Evolutionary conservation across 2,797 vertebrate genomes (phyloP).

Genomic region (Hylomyscus alleni): DNA sequence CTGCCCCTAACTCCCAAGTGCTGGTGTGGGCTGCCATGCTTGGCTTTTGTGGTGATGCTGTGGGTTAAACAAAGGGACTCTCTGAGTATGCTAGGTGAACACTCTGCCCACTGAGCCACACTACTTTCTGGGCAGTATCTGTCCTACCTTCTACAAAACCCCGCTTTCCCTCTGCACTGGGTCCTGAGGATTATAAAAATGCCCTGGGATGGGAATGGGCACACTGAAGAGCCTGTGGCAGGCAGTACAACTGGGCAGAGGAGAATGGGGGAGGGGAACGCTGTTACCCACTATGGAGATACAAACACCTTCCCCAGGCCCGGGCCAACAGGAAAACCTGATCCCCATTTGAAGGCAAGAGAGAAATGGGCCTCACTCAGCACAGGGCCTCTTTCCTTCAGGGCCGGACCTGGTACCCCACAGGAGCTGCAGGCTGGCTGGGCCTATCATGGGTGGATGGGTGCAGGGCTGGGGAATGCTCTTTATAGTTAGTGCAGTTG

Average conservation of each 20-base stretch:
- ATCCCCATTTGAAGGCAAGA: background rate
- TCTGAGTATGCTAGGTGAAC: background rate
- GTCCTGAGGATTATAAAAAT: background rate
- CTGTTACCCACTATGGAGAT: background rate
- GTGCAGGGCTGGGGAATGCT: background rate
- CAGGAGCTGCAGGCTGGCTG: background rate
- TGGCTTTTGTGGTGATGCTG: background rate
- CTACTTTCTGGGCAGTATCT: background rate
- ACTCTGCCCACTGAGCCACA: background rate
- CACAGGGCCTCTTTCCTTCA: background rate
- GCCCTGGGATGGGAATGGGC: background rate
- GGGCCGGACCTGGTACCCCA: background rate
- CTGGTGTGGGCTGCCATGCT: background rate
- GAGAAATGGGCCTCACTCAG: background rate
- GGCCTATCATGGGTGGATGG: background rate
- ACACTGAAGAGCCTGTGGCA: background rate
- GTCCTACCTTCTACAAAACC: background rate
- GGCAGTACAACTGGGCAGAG: background rate
- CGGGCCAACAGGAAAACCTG: background rate
- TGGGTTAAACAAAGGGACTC: background rate
- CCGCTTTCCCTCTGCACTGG: background rate
- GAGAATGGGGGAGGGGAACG: background rate
- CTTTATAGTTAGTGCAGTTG: background rate
- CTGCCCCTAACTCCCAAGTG: background rate
- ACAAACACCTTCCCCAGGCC: background rate